These are phyloP conservation scores for Cantharis rufa DNA, from an alignment of 2,888 invertebrate genomes.

Conservation along the genomic window DNA sequence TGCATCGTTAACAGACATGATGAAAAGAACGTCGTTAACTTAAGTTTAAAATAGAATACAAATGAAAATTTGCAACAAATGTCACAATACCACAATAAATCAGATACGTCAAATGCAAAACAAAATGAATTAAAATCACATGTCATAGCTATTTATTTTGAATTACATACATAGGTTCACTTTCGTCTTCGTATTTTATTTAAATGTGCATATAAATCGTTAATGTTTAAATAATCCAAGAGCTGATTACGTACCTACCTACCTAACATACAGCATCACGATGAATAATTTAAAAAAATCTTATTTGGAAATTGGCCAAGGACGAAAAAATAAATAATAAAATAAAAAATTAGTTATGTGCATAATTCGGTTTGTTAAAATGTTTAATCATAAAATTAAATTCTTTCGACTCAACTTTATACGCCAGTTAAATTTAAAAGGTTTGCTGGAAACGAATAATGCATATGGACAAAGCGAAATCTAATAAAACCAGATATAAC, in stretches of 20 bases:
- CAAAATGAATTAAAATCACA: not conserved
- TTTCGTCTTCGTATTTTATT: not conserved
- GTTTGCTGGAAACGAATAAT: constrained; percentile 17
- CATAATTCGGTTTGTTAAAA: not conserved
- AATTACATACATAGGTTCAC: not conserved
- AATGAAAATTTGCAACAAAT: constrained; percentile 6
- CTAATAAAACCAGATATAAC: constrained; percentile 35
- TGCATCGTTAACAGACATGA: constrained; percentile 8
- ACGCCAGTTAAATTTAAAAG: constrained; percentile 25
- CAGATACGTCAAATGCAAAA: not conserved
- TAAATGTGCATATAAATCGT: not conserved
- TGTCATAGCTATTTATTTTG: not conserved
- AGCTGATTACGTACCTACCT: not conserved
- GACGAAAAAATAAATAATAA: not conserved
- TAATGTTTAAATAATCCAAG: not conserved
- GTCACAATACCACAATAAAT: not conserved
- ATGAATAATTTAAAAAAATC: not conserved
- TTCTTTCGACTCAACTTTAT: not conserved
- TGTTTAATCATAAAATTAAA: not conserved
- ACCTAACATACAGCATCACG: no score
- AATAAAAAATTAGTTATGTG: not conserved
- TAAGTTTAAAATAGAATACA: constrained; percentile 1
- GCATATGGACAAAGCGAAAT: constrained; percentile 24
- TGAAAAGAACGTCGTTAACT: constrained; percentile 5
- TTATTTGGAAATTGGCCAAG: not conserved